Percentiles rank a stretch among this genome's conserved stretches.
phyloP scores from a whole-genome alignment of 2,113 vertebrate genomes.

The Grantiella picta region DNA sequence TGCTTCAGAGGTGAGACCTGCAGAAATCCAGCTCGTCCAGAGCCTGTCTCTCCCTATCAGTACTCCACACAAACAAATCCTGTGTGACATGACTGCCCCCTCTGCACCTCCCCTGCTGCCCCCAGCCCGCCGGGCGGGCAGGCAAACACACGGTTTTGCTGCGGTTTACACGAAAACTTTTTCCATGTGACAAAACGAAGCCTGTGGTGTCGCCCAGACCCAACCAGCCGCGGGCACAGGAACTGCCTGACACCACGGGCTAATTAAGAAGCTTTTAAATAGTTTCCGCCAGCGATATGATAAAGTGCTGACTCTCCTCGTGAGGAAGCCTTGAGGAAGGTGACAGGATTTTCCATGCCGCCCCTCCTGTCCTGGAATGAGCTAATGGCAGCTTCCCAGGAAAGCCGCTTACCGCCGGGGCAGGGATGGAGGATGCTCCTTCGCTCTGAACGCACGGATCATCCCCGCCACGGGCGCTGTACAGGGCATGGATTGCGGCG shows the following conservation, averaged over 20 bases:
- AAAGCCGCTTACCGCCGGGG: fast-evolving
- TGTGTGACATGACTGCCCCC: neutral
- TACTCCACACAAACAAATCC: neutral
- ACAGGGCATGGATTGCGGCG: fast-evolving
- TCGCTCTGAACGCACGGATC: fast-evolving
- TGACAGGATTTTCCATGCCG: neutral
- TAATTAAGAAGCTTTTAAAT: neutral
- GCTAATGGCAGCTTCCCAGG: fast-evolving
- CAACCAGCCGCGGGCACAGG: neutral
- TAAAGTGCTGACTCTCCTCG: neutral
- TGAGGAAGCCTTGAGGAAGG: neutral
- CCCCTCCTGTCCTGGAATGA: neutral
- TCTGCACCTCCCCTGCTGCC: neutral
- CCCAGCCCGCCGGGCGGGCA: fast-evolving
- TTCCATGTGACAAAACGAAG: neutral
- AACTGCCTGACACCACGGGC: neutral
- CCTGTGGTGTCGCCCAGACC: neutral
- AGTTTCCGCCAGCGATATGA: neutral
- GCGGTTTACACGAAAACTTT: neutral
- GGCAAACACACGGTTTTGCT: neutral
- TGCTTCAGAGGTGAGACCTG: neutral
- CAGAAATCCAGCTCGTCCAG: neutral
- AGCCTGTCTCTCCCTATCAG: neutral
- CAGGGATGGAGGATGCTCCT: neutral
- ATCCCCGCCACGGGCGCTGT: neutral